Percentiles rank a stretch among this genome's conserved stretches.
Evolutionary conservation across 2,113 vertebrate genomes (phyloP).

Genomic region (Candoia aspera): DNA sequence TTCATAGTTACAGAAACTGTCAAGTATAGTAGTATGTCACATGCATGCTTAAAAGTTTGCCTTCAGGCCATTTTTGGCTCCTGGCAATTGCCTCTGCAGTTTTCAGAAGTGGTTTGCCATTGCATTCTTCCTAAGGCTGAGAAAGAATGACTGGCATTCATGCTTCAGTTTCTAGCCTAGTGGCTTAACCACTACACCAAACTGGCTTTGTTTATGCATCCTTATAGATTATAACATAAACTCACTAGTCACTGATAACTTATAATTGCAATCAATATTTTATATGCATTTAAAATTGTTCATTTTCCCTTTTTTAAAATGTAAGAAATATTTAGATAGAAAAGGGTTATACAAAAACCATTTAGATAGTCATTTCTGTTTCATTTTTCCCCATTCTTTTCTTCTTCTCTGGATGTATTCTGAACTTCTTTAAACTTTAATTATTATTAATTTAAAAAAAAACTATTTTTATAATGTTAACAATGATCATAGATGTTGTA

Average conservation of each 20-base stretch:
- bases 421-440: not conserved
- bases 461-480: not conserved
- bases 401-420: not conserved
- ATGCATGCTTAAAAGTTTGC: not conserved
- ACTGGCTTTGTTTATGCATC: not conserved
- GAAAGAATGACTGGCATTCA: not conserved
- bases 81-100: not conserved
- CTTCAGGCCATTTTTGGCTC: not conserved
- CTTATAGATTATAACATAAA: not conserved
- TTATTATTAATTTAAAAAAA: not conserved
- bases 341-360: not conserved
- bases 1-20: not conserved
- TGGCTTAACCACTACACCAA: not conserved
- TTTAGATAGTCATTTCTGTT: not conserved
- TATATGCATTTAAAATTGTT: not conserved
- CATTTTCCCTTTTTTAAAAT: not conserved
- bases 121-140: not conserved
- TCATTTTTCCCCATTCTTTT: not conserved
- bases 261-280: not conserved
- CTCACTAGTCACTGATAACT: not conserved
- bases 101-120: not conserved
- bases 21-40: not conserved
- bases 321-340: not conserved
- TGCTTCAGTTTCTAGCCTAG: not conserved
- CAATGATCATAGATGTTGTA: not conserved